Evolutionary conservation across 2,113 vertebrate genomes (phyloP), one percentile per base, ranked within the genome.

Genomic region (Forbesichthys agassizii): DNA sequence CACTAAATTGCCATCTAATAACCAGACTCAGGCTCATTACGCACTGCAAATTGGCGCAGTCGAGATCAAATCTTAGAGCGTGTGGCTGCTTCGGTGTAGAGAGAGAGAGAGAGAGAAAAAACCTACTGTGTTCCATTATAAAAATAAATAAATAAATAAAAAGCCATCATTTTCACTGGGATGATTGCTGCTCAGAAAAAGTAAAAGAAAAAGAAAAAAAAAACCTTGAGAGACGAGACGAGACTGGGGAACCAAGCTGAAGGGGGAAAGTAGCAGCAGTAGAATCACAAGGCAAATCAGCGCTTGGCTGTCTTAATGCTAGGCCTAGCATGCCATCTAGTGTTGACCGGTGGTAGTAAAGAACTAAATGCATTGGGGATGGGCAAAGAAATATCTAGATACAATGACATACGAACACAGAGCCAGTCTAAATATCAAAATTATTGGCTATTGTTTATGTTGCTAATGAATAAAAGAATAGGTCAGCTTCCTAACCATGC

Each of bases 311-410:
- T 47, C 56, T 64, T 16, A 13, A 5, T 7, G 49, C 6, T 79
- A 75, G 85, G 60, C 70, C 81, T 73, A 80, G 65, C 49, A 59
- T 75, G 84, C 84, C 88, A 86, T 89, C 92, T 91, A 88, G 87
- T 88, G 92, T 81, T 64, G 4, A 27, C 16, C 54, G 9, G 46
- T 12, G 53, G 58, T 61, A 54, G 1, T 27, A 51, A 2, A 8
- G 36, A 6, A 42, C 36, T 6, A 8, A 5, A 7, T 42, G 36
- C n/a, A n/a, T 4, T 54, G 48, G 66, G 0, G 11, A 20, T n/a
- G 14, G 1, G 10, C 33, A 68, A 71, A 56, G 33, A 42, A 46
- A 65, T 11, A 60, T 52, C 61, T 51, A 54, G 68, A 36, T 63
- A 57, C 11, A 54, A 48, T n/a, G 33, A 36, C 49, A 36, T 51